Evolutionary conservation across 2,888 invertebrate species (phyloP), one percentile per base, ranked within the genome.

Genomic region (Zootermopsis nevadensis): DNA sequence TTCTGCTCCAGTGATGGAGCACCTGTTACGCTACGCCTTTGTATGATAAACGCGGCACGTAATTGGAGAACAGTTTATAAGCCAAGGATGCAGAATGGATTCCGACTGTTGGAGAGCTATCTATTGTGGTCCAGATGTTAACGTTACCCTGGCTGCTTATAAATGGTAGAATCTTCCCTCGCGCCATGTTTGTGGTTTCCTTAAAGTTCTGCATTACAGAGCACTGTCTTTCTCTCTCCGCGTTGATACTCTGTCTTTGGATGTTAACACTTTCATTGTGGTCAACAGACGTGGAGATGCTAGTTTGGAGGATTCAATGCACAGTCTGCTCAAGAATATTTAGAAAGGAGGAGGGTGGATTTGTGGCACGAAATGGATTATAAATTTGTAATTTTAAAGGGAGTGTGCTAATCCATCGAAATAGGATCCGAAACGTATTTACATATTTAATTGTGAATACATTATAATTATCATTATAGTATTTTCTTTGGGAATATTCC

Each of bases 51-150:
- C n/a, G n/a, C n/a, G n/a, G n/a, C n/a, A n/a, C n/a, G n/a, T n/a
- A n/a, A n/a, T n/a, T 48, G 48, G 19, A 22, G 60, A 60, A 22
- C 0, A 33, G 10, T 4, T 4, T 33, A 4, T 33, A 31, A 7
- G 7, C 33, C 33, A 69, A 33, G 33, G 33, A 33, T 69, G 33
- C 69, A 69, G 74, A 38, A 74, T 74, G n/a, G 31, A 38, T 74
- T n/a, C n/a, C 8, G 69, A 27, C 15, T 69, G 69, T 31, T 6
- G 15, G 10, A 30, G 74, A 38, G 74, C 38, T 74, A 74, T 74
- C 74, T 74, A 42, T 74, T 38, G n/a, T 74, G 74, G 42, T 74
- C n/a, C 74, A 74, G 74, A 38, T 74, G 74, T 42, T 74, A 69
- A 15, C 69, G 33, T 33, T 33, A 33, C 69, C 10, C 22, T 69